Conservation (phyloP, 2,113 vertebrate species). For the Gambusia holbrooki region DNA sequence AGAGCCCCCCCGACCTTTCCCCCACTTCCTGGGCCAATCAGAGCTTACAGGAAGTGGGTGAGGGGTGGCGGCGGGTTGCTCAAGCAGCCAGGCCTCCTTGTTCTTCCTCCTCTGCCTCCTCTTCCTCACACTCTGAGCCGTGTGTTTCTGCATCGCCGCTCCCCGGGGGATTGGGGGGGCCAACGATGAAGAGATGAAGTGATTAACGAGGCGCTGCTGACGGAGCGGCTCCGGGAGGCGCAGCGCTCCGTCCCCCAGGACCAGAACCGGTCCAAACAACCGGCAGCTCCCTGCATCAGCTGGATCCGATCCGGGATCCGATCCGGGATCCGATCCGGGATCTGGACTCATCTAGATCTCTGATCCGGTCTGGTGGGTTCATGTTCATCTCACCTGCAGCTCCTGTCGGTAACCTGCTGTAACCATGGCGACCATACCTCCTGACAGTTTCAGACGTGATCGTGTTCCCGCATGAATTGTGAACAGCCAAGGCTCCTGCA, state of each 20-base stretch:
- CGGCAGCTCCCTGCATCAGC: neutral
- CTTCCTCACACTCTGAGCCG: neutral
- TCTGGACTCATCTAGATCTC: neutral
- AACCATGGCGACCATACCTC: no score
- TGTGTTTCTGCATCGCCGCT: conserved; percentile 18
- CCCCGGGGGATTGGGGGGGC: conserved; percentile 14
- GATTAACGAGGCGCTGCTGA: conserved; percentile 25
- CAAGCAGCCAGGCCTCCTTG: conserved; percentile 4
- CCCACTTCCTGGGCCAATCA: conserved; percentile 45
- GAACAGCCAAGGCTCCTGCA: no score
- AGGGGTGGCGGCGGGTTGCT: conserved; percentile 40
- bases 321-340: no score
- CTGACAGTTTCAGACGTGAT: no score
- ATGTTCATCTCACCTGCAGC: no score
- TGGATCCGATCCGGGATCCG: neutral
- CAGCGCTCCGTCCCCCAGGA: neutral
- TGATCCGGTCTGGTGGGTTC: neutral
- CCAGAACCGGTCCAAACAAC: neutral
- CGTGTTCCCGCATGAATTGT: no score
- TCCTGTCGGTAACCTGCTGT: no score
- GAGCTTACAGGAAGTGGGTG: conserved; percentile 49
- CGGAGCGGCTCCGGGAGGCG: conserved; percentile 1
- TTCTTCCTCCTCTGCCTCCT: neutral
- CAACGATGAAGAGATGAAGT: neutral
- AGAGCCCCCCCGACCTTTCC: conserved; percentile 28